Percentiles rank a stretch among this genome's conserved stretches.
phyloP scores from a whole-genome alignment of 2,888 invertebrate genomes.

The Merodon equestris region DNA sequence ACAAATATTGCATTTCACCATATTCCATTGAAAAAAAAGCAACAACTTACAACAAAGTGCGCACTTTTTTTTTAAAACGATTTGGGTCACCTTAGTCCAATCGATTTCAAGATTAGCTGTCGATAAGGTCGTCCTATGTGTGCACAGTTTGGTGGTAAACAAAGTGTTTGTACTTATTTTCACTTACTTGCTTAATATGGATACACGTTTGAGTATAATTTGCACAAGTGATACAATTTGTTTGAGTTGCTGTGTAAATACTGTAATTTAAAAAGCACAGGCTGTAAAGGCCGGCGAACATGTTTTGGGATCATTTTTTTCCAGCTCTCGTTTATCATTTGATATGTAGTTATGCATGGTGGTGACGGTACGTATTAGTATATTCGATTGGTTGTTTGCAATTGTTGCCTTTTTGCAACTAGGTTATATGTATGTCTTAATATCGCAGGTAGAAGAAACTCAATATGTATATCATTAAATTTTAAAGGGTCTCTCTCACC shows the following conservation, averaged over 20 bases:
- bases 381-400: too few species aligned
- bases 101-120: slow-evolving; percentile 46
- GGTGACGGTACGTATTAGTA: too few species aligned
- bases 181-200: slow-evolving; percentile 7
- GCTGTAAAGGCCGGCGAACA: not conserved
- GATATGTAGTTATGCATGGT: not conserved
- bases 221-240: slow-evolving; percentile 32
- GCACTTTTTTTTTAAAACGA: slow-evolving; percentile 16
- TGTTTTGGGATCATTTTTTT: not conserved
- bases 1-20: too few species aligned
- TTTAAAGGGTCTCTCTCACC: too few species aligned
- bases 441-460: too few species aligned
- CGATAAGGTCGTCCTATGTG: slow-evolving; percentile 31
- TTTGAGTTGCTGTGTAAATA: not conserved
- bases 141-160: slow-evolving; percentile 17
- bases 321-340: not conserved
- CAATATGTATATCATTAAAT: too few species aligned
- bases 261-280: slow-evolving; percentile 1
- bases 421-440: too few species aligned
- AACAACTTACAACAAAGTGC: too few species aligned
- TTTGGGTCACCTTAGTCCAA: slow-evolving; percentile 40
- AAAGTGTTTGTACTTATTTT: slow-evolving; percentile 16
- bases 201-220: slow-evolving; percentile 3
- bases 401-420: too few species aligned
- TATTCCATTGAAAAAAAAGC: too few species aligned